Conservation (phyloP, 92 coral and sea anemone species). For the Anthopleura xanthogrammica region DNA sequence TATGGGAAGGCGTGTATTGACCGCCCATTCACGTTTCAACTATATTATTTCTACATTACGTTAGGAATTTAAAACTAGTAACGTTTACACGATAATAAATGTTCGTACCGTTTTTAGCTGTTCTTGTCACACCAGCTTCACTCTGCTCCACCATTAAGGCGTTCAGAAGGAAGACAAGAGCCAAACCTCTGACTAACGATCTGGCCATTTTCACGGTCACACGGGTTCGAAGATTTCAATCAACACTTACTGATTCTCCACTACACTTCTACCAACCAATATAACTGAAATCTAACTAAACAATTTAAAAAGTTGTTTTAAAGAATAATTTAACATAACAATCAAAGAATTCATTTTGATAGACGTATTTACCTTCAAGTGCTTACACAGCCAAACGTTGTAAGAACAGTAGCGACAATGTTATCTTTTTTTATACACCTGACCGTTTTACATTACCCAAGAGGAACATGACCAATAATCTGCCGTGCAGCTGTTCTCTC, state of each 20-base stretch:
- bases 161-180: background rate
- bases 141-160: background rate
- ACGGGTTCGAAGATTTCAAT: too few species aligned
- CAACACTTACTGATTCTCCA: background rate
- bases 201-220: background rate
- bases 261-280: too few species aligned
- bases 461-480: background rate
- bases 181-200: background rate
- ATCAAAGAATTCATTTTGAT: background rate
- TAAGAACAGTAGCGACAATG: background rate
- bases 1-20: too few species aligned
- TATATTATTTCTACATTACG: too few species aligned
- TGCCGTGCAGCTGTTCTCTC: background rate
- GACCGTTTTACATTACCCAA: background rate
- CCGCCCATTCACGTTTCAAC: too few species aligned
- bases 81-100: too few species aligned
- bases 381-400: background rate
- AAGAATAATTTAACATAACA: conserved; percentile 11
- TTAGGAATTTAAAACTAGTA: too few species aligned
- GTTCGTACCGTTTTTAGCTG: background rate
- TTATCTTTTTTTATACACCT: background rate
- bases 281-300: too few species aligned
- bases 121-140: background rate
- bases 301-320: background rate
- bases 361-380: background rate